Evolutionary conservation across 2,797 vertebrate species (phyloP).

Genomic region (Pseudochirops corinnae): DNA sequence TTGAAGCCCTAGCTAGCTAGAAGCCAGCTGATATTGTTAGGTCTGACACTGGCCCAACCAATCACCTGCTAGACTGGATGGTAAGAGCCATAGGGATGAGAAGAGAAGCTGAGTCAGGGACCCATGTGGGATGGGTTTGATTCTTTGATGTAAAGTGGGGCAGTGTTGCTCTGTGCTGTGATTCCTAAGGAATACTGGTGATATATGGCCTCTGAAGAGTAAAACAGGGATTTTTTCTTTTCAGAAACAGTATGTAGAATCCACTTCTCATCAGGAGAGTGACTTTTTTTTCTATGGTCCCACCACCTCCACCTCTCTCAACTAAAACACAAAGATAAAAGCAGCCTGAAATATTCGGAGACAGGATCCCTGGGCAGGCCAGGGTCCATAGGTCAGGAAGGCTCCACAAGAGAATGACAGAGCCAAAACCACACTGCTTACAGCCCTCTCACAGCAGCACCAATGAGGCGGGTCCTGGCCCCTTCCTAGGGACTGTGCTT

Average conservation of each 20-base stretch:
- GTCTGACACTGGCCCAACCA: not conserved
- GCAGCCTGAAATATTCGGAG: not conserved
- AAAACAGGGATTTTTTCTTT: no score
- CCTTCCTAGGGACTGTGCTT: no score
- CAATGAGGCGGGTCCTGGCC: no score
- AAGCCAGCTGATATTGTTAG: not conserved
- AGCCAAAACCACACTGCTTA: not conserved
- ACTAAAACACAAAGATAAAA: not conserved
- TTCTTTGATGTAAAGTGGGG: not conserved
- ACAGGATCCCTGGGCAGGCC: not conserved
- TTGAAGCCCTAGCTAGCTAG: not conserved
- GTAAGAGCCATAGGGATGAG: not conserved
- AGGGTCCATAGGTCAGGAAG: not conserved
- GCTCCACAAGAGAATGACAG: no score
- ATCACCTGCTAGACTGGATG: not conserved
- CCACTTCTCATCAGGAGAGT: no score
- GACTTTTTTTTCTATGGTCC: no score
- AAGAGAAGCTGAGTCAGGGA: not conserved
- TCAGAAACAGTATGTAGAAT: fast-evolving
- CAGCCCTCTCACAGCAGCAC: not conserved
- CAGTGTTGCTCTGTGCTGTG: not conserved
- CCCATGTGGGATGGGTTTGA: not conserved
- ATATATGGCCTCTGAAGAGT: no score
- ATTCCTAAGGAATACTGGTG: no score
- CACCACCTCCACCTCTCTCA: not conserved